phyloP scores from a whole-genome alignment of 2,888 invertebrate species.

The Eupithecia inturbata region DNA sequence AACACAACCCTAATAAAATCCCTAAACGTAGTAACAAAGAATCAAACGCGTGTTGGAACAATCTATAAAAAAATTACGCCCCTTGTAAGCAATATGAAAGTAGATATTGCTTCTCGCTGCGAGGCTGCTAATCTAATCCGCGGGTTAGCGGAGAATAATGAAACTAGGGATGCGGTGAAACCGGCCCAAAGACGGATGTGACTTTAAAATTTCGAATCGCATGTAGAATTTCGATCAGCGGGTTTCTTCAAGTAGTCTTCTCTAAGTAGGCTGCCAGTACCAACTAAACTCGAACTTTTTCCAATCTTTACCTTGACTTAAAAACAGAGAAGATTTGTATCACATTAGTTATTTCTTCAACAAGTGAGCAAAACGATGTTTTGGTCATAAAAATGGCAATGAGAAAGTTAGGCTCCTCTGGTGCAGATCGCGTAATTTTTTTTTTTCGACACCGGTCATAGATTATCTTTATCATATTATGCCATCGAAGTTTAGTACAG shows the following conservation, averaged over 20 bases:
- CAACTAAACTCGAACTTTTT: neutral
- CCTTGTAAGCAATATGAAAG: constrained; percentile 45
- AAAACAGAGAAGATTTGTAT: neutral
- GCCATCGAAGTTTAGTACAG: no score
- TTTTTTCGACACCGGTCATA: no score
- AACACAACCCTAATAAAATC: constrained; percentile 20
- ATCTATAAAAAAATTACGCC: constrained; percentile 46
- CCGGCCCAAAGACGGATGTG: constrained; percentile 2
- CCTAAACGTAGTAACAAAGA: constrained; percentile 34
- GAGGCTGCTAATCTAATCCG: constrained; percentile 66
- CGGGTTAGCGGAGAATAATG: constrained; percentile 65
- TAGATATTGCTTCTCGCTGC: constrained; percentile 48
- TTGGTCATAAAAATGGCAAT: no score
- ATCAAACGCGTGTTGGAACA: constrained; percentile 40
- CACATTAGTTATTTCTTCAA: no score
- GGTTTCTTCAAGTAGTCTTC: neutral
- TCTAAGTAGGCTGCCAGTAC: neutral
- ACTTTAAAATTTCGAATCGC: neutral
- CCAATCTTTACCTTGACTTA: neutral
- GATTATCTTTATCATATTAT: no score
- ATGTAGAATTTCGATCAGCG: neutral
- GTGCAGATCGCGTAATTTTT: no score
- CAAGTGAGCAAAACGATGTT: no score
- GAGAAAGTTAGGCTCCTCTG: no score
- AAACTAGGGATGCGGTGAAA: constrained; percentile 47